Conservation (phyloP, 2,113 vertebrate species). For the Cettia cetti region DNA sequence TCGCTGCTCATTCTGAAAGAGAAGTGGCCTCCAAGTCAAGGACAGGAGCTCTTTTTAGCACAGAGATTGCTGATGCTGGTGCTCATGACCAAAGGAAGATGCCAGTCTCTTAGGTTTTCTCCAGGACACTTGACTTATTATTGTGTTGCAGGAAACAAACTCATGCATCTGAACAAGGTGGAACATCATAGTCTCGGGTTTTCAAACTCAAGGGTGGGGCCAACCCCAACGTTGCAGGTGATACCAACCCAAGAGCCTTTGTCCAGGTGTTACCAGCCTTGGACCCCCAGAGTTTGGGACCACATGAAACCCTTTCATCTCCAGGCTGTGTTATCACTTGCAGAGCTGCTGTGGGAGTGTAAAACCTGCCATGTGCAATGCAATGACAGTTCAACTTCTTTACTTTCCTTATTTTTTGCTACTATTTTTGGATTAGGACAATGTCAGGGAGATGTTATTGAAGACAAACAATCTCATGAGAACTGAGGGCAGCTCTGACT, state of each 20-base stretch:
- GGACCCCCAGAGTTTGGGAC: not conserved
- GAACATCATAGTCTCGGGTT: fast-evolving
- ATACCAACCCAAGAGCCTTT: not conserved
- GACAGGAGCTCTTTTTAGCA: not conserved
- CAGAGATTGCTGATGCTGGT: not conserved
- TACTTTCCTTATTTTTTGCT: not conserved
- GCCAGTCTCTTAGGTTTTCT: not conserved
- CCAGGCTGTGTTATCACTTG: not conserved
- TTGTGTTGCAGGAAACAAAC: not conserved
- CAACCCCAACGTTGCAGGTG: not conserved
- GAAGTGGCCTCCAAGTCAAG: not conserved
- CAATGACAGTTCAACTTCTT: not conserved
- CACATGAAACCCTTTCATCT: not conserved
- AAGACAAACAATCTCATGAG: not conserved
- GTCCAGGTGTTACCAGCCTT: no score
- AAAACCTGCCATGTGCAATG: not conserved
- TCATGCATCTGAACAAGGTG: not conserved
- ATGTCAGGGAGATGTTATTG: not conserved
- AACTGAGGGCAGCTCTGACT: not conserved
- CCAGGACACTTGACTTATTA: not conserved
- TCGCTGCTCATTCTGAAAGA: not conserved
- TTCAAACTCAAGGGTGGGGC: not conserved
- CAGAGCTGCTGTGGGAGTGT: not conserved
- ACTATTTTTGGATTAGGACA: not conserved
- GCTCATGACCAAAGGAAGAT: not conserved